Conservation (phyloP, 1,140 invertebrate genomes). For the Diorhabda elongata region DNA sequence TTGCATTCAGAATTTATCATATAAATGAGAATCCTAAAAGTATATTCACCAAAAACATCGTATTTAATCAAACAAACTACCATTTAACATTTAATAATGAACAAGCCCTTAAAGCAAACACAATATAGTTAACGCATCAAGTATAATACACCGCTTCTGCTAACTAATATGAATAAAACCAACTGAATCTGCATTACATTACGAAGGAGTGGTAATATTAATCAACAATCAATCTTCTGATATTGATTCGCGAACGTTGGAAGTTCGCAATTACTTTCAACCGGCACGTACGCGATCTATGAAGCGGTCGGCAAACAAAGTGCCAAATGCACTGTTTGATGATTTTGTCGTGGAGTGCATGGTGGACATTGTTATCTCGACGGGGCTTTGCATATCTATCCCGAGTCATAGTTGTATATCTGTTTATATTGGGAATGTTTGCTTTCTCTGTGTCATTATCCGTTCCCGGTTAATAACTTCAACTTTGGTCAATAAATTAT, state of each 20-base stretch:
- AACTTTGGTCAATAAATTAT: constrained; percentile 4
- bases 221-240: constrained; percentile 18
- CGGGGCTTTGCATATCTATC: constrained; percentile 17
- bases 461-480: constrained; percentile 5
- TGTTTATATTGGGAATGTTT: constrained; percentile 7
- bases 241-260: constrained; percentile 1
- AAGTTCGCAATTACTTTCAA: constrained; percentile 16
- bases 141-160: not conserved
- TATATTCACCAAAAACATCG: not conserved
- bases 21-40: not conserved
- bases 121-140: not conserved
- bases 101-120: not conserved
- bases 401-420: constrained; percentile 12
- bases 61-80: not conserved
- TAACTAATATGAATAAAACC: not conserved
- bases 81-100: not conserved
- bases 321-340: constrained; percentile 23
- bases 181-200: not conserved
- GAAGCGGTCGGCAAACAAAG: constrained; percentile 21
- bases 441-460: constrained; percentile 7
- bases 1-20: no score
- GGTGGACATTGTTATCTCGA: constrained; percentile 16
- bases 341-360: constrained; percentile 20
- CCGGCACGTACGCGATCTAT: constrained; percentile 13
- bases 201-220: constrained; percentile 1